Evolutionary conservation across 2,888 invertebrate genomes (phyloP).

Genomic region (Heteropelma amictum): DNA sequence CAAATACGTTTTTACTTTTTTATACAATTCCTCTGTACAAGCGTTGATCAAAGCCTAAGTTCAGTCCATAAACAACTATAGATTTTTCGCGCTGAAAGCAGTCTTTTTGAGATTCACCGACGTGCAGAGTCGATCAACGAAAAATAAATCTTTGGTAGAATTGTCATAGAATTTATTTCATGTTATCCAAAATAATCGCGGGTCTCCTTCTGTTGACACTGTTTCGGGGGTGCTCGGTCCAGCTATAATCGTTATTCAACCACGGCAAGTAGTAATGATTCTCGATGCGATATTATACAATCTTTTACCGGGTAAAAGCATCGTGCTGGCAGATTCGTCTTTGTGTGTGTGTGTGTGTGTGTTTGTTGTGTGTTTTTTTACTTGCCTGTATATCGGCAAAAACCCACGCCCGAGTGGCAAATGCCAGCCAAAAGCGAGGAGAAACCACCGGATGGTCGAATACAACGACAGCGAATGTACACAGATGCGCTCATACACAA

Average conservation of each 20-base stretch:
- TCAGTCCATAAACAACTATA: conserved; percentile 19
- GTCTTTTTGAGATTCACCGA: conserved; percentile 54
- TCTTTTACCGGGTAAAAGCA: conserved; percentile 21
- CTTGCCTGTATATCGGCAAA: conserved; percentile 40
- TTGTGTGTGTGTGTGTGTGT: too few species aligned
- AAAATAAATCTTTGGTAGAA: conserved; percentile 57
- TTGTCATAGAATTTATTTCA: conserved; percentile 25
- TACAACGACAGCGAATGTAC: conserved; percentile 41
- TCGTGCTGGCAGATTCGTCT: conserved; percentile 40
- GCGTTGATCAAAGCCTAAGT: conserved; percentile 15
- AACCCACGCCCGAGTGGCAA: conserved; percentile 48
- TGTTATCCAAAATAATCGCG: conserved; percentile 28
- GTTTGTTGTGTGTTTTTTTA: conserved; percentile 4
- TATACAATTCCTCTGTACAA: conserved; percentile 37
- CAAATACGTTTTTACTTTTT: conserved; percentile 15
- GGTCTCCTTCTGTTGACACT: conserved; percentile 10
- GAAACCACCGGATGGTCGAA: conserved; percentile 32
- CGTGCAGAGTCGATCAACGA: conserved; percentile 46
- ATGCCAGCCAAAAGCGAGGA: conserved; percentile 28
- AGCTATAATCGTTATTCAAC: conserved; percentile 14
- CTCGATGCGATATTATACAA: conserved; percentile 13
- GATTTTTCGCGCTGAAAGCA: conserved; percentile 40
- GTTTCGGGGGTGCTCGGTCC: neutral
- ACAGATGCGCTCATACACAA: conserved; percentile 34
- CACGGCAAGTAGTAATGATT: conserved; percentile 33